Conservation (phyloP, 2,888 invertebrate species). For the Latheticus oryzae region DNA sequence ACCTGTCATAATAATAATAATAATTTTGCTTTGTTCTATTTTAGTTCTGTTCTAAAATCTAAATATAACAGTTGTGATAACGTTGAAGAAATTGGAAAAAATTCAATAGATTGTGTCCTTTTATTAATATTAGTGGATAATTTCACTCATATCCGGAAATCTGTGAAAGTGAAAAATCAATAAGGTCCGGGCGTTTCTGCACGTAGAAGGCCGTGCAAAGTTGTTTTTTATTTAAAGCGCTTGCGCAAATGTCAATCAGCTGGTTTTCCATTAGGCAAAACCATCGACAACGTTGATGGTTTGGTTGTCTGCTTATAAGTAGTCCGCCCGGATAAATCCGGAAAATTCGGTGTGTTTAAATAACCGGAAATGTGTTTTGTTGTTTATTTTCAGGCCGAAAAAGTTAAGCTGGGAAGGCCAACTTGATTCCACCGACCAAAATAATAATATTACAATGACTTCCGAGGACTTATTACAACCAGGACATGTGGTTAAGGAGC, state of each 20-base stretch:
- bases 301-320: conserved; percentile 43
- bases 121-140: conserved; percentile 1
- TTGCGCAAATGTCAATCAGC: conserved; percentile 57
- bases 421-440: conserved; percentile 70
- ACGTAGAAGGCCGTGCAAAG: conserved; percentile 52
- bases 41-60: conserved; percentile 30
- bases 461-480: conserved; percentile 94
- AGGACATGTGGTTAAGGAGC: conserved; percentile 96
- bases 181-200: conserved; percentile 60
- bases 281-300: conserved; percentile 48
- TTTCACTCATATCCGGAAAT: conserved; percentile 28
- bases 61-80: conserved; percentile 33
- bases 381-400: conserved; percentile 62
- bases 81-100: conserved; percentile 1
- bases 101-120: background rate
- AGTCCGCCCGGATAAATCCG: conserved; percentile 32
- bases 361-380: conserved; percentile 22
- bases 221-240: conserved; percentile 51
- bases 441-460: conserved; percentile 86
- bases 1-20: conserved; percentile 31
- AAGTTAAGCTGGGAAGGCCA: conserved; percentile 64
- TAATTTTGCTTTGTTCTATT: conserved; percentile 27
- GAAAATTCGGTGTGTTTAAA: conserved; percentile 22
- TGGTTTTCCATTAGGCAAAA: conserved; percentile 56
- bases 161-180: conserved; percentile 56